phyloP scores from a whole-genome alignment of 37 sponge, comb jelly and placozoan species.

The Chondrosia reniformis region DNA sequence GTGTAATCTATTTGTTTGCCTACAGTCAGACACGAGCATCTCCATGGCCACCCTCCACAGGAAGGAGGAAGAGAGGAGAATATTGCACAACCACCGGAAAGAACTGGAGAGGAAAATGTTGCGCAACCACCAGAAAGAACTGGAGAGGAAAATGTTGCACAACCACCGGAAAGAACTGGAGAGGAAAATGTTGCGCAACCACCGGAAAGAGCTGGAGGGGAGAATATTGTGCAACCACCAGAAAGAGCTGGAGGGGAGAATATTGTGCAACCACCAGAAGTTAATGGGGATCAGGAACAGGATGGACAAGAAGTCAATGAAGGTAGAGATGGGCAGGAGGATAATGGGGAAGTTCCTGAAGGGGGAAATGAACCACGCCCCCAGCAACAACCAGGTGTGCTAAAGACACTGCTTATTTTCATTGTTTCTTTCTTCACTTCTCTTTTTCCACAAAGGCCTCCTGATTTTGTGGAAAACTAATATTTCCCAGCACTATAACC shows the following conservation, averaged over 20 bases:
- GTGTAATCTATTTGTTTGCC: no score
- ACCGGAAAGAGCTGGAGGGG: background rate
- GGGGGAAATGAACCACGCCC: background rate
- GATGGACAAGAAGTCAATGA: background rate
- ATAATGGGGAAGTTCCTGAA: background rate
- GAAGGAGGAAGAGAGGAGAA: no score
- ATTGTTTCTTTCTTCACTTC: conserved; percentile 83
- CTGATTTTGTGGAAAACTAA: conserved; percentile 44
- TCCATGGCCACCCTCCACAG: no score
- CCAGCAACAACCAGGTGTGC: conserved; percentile 37
- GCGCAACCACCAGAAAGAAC: no score
- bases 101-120: no score
- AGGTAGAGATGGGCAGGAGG: background rate
- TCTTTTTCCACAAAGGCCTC: conserved; percentile 67
- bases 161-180: no score
- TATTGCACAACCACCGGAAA: no score
- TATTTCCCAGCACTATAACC: no score
- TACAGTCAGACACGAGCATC: background rate
- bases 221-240: background rate
- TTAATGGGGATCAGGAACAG: background rate
- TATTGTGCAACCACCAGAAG: background rate
- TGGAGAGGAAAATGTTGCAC: no score
- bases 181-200: no score
- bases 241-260: conserved; percentile 9
- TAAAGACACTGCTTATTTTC: conserved; percentile 55